Conservation (phyloP, 2,888 invertebrate species). For the Folsomia manolachei region DNA sequence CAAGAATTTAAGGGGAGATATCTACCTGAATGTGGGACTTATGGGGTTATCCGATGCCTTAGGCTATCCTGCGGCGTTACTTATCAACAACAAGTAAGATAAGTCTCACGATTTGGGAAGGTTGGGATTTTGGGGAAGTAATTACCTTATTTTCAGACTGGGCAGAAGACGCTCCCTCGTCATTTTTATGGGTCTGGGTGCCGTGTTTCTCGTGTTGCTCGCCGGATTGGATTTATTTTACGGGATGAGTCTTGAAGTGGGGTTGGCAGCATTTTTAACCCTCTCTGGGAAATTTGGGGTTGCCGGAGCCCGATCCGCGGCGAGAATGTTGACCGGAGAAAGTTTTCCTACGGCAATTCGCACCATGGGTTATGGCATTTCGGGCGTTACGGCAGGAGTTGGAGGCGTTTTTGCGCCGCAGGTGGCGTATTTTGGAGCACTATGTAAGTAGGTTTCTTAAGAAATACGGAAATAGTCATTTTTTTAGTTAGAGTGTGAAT, state of each 20-base stretch:
- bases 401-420: constrained; percentile 45
- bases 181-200: constrained; percentile 33
- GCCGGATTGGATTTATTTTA: constrained; percentile 31
- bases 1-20: constrained; percentile 35
- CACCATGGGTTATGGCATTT: constrained; percentile 42
- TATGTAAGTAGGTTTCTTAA: constrained; percentile 22
- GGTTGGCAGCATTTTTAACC: constrained; percentile 26
- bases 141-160: constrained; percentile 24
- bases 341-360: constrained; percentile 40
- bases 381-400: constrained; percentile 35
- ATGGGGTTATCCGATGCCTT: constrained; percentile 38
- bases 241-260: constrained; percentile 14
- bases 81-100: constrained; percentile 32
- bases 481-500: too few species aligned
- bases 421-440: constrained; percentile 38
- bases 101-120: too few species aligned
- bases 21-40: constrained; percentile 31
- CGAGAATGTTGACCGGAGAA: constrained; percentile 35
- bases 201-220: constrained; percentile 31
- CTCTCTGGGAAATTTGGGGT: constrained; percentile 42
- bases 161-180: constrained; percentile 41
- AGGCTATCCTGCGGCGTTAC: constrained; percentile 36
- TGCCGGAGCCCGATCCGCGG: constrained; percentile 38
- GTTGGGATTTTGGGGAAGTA: too few species aligned
- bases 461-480: neutral